phyloP scores from a whole-genome alignment of 2,797 vertebrate genomes.

The Scyliorhinus canicula region DNA sequence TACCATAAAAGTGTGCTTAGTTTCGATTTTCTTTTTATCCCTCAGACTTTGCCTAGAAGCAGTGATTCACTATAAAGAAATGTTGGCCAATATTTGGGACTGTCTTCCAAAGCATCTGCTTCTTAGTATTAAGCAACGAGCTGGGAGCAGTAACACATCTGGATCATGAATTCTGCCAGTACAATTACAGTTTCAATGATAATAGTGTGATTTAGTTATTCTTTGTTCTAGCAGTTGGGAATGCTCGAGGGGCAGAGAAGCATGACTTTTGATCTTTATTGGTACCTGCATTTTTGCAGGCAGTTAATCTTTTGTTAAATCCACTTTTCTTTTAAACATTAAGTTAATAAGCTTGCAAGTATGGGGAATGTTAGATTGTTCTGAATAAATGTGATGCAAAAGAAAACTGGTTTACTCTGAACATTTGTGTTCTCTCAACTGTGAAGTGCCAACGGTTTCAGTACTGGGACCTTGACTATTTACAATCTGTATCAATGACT shows the following conservation, averaged over 20 bases:
- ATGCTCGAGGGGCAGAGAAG: neutral
- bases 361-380: neutral
- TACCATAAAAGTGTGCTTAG: neutral
- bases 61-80: conserved; percentile 73
- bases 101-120: conserved; percentile 88
- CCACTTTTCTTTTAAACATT: neutral
- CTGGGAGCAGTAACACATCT: conserved; percentile 73
- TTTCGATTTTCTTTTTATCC: conserved; percentile 37
- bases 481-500: too few species aligned
- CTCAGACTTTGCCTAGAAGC: conserved; percentile 80
- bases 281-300: conserved; percentile 35
- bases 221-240: neutral
- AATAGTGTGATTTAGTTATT: conserved; percentile 13
- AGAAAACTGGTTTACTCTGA: neutral
- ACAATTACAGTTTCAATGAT: neutral
- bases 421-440: neutral
- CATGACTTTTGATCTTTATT: conserved; percentile 23
- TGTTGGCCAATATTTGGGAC: conserved; percentile 74
- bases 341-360: neutral
- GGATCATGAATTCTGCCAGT: conserved; percentile 53
- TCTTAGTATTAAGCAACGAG: conserved; percentile 75
- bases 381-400: conserved; percentile 29
- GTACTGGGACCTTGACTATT: too few species aligned
- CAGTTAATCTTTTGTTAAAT: neutral
- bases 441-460: too few species aligned